phyloP scores from a whole-genome alignment of 1,140 invertebrate genomes.

The Drosophila watanabei region DNA sequence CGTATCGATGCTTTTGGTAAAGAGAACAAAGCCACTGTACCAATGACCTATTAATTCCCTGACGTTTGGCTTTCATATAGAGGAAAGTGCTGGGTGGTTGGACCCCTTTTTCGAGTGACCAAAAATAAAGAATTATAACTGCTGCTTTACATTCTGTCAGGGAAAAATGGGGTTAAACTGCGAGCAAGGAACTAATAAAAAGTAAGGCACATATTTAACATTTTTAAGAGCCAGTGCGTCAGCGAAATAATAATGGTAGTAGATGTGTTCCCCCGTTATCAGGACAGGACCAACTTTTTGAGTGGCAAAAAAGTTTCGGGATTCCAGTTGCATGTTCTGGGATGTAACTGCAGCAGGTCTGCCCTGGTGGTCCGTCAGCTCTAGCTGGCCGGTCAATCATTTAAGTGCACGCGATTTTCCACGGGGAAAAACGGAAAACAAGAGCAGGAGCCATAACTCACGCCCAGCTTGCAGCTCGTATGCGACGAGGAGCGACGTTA shows the following conservation, averaged over 20 bases:
- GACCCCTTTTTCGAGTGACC: conserved; percentile 3
- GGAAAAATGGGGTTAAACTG: conserved; percentile 9
- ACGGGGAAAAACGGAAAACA: conserved; percentile 9
- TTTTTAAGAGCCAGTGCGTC: conserved; percentile 30
- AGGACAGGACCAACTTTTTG: conserved; percentile 46
- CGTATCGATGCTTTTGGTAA: conserved; percentile 40
- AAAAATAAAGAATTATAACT: conserved; percentile 10
- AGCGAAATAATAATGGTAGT: conserved; percentile 2
- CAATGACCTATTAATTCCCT: conserved; percentile 74
- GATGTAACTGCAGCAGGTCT: conserved; percentile 36
- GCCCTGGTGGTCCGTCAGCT: conserved; percentile 37
- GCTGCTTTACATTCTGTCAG: conserved; percentile 8
- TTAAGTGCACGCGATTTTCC: conserved; percentile 82
- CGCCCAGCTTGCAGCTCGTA: conserved; percentile 55
- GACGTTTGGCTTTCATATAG: conserved; percentile 42
- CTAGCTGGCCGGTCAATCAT: conserved; percentile 70
- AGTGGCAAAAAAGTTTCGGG: conserved; percentile 39
- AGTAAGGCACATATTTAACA: not conserved
- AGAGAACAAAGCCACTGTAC: conserved; percentile 41
- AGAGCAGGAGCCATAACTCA: conserved; percentile 55
- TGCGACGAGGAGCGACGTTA: conserved; percentile 39
- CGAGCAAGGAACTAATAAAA: not conserved
- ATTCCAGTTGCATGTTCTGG: conserved; percentile 62
- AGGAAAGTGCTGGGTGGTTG: not conserved
- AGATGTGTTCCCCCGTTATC: conserved; percentile 29